Evolutionary conservation across 2,888 invertebrate species (phyloP), one percentile per base, ranked within the genome.

Genomic region (Hipparchia sbordonii): DNA sequence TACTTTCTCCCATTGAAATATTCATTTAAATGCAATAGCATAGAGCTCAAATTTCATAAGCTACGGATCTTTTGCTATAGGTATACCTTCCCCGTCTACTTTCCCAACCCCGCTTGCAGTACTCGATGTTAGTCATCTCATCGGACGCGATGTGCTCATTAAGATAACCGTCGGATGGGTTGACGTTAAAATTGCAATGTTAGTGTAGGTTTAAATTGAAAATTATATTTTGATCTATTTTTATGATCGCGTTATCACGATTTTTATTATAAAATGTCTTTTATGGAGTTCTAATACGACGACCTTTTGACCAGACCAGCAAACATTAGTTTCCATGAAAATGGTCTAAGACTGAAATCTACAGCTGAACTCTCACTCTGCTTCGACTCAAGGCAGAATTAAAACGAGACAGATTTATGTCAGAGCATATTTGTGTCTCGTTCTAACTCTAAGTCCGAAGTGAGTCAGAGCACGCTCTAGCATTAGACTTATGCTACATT

Each of bases 91-190:
- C 73, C 70, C 70, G 69, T 67, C 73, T 76, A 82, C 82, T 83
- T 82, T 84, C 83, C 77, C 80, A 79, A 78, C 72, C 77, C 76
- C 70, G 70, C 72, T 71, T 74, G 70, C 76, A 70, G 72, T 75
- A 76, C 75, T 75, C 60, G 70, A 74, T 63, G 72, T 77, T 77
- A 75, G 74, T 76, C 77, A 77, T 76, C 71, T 76, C 76, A 67
- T 76, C 72, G 71, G 66, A 72, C 72, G 68, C 74, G 76, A 77
- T 76, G 76, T 73, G 71, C 71, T 74, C 73, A 74, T 73, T 74
- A 67, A 76, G 77, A 77, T 77, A 76, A 73, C 68, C 59, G 74
- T 66, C 68, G 68, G 72, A 72, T 73, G 72, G 71, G 62, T 72
- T 72, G 76, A 69, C 72, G 72, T 74, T 72, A 72, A 72, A 76